Percentiles rank a stretch among this genome's conserved stretches.
These are phyloP conservation scores for Momotus momota DNA, from an alignment of 2,797 vertebrate genomes.

Conservation along the genomic window DNA sequence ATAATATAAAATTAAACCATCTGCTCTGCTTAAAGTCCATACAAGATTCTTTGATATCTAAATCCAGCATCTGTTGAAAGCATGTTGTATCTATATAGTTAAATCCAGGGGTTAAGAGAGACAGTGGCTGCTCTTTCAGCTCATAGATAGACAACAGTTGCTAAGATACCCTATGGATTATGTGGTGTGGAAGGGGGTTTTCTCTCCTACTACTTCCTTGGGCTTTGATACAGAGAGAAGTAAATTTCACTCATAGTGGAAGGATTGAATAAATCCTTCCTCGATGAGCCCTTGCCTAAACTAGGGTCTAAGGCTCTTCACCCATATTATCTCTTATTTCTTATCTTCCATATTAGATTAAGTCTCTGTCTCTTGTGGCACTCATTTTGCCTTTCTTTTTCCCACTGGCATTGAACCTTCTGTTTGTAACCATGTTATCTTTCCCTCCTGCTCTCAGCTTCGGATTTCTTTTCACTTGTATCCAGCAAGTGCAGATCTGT, in stretches of 20 bases:
- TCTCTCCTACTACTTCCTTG: background rate
- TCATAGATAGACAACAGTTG: background rate
- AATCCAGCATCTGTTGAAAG: background rate
- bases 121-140: background rate
- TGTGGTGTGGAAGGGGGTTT: background rate
- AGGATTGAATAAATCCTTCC: background rate
- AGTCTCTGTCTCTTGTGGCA: background rate
- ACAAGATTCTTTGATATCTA: background rate
- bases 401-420: background rate
- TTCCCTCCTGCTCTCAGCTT: background rate
- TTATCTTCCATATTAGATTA: background rate
- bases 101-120: constrained; percentile 5
- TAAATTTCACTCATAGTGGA: background rate
- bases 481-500: background rate
- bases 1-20: background rate
- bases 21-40: background rate
- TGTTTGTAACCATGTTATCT: background rate
- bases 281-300: background rate
- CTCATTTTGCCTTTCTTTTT: background rate
- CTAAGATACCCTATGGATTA: background rate
- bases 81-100: background rate
- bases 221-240: background rate
- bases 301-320: background rate
- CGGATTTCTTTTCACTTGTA: background rate
- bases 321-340: background rate